These are phyloP conservation scores for Elgaria multicarinata DNA, from an alignment of 2,113 vertebrate species.

Conservation along the genomic window DNA sequence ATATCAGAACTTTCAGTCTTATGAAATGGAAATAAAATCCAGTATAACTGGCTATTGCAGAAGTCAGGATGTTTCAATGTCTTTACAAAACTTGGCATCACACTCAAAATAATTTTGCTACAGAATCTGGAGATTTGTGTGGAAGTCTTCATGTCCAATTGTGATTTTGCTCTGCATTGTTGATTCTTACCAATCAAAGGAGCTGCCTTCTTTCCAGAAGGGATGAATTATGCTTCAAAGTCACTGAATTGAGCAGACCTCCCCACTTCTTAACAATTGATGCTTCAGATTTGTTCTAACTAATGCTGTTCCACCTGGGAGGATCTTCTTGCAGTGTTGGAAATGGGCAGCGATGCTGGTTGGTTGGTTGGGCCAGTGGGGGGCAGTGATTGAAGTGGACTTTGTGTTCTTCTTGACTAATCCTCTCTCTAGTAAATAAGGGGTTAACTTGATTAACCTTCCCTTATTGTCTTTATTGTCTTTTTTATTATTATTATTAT, in stretches of 20 bases:
- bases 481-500: no score
- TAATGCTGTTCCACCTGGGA: background rate
- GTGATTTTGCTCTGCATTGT: background rate
- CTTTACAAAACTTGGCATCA: background rate
- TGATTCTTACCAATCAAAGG: background rate
- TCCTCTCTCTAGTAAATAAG: no score
- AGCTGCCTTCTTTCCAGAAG: background rate
- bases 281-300: background rate
- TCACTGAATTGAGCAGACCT: background rate
- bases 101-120: background rate
- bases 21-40: background rate
- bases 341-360: no score
- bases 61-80: background rate
- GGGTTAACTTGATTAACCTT: no score
- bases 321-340: no score
- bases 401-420: no score
- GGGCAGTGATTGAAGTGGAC: no score
- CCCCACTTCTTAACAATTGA: background rate
- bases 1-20: background rate
- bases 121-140: background rate
- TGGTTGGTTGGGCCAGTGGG: no score
- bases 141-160: slow-evolving; percentile 16
- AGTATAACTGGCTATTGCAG: background rate
- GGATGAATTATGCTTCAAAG: background rate
- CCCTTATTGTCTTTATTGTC: no score